These are phyloP conservation scores for Helicolenus hilgendorfi DNA, from an alignment of 2,797 vertebrate species.

Conservation along the genomic window DNA sequence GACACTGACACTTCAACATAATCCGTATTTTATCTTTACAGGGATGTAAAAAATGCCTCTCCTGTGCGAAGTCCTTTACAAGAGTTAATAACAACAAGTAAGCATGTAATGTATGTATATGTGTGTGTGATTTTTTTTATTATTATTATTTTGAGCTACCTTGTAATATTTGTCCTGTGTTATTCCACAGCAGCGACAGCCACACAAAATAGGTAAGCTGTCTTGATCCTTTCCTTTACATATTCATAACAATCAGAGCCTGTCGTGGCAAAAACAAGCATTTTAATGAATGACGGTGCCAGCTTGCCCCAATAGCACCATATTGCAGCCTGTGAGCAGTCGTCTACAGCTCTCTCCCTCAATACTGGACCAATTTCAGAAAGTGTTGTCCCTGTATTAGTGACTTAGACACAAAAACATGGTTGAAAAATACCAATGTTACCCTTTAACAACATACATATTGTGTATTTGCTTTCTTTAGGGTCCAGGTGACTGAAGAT, in stretches of 20 bases:
- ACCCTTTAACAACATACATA: neutral
- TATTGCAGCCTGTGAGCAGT: no score
- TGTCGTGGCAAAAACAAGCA: no score
- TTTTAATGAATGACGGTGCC: no score
- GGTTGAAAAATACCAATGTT: no score
- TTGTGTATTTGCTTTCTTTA: slow-evolving; percentile 29
- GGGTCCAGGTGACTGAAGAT: slow-evolving; percentile 62
- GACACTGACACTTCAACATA: neutral
- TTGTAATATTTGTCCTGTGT: slow-evolving; percentile 35
- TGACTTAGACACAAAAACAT: no score
- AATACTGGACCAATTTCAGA: no score
- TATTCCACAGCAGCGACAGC: slow-evolving; percentile 45
- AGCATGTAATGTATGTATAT: slow-evolving; percentile 19
- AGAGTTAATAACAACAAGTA: slow-evolving; percentile 69
- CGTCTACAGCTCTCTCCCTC: no score
- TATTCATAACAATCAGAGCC: neutral
- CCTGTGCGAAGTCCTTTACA: slow-evolving; percentile 72
- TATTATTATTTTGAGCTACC: neutral
- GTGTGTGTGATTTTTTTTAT: neutral
- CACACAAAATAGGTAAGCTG: slow-evolving; percentile 73
- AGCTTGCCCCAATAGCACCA: no score
- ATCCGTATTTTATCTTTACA: slow-evolving; percentile 55
- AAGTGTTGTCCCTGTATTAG: no score
- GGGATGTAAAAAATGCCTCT: slow-evolving; percentile 83
- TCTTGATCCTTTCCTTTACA: neutral